Evolutionary conservation across 2,888 invertebrate species (phyloP), one percentile per base, ranked within the genome.

Genomic region (Proisotoma minuta): DNA sequence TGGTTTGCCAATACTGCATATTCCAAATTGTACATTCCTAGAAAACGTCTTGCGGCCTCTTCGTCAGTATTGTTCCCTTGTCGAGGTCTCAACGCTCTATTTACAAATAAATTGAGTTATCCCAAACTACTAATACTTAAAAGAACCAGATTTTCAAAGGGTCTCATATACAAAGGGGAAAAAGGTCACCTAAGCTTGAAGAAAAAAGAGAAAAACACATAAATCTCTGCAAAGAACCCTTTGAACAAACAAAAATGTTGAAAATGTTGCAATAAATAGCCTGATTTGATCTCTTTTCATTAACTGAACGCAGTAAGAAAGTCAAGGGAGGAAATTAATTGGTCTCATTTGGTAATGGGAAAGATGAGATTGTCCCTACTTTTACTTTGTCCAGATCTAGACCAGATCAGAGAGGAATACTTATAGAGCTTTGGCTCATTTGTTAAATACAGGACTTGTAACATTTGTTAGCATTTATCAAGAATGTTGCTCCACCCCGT

Each of bases 1-100:
- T 80, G 78, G 75, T 87, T 85, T 65, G 80, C 81, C 74, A 84
- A 81, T 53, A 78, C 73, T 0, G 83, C 84, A n/a, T 82, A 63
- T 23, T 71, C 63, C 2, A 43, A 52, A 34, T 75, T 73, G 62
- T 74, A 74, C 15, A 59, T 39, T 1, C 52, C 53, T 27, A 76
- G 69, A 59, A 73, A 74, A 22, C 34, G 60, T 4, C 61, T 64
- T 1, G 75, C 75, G 47, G 66, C 68, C 10, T 62, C 61, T 54
- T 74, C 74, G 50, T 71, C 66, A 8, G 57, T 56, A 57, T 69
- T 68, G 18, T 60, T 57, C 34, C 52, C 60, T 18, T 51, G 43
- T 43, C 43, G 15, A n/a, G n/a, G n/a, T n/a, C n/a, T n/a, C n/a
- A n/a, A n/a, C n/a, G n/a, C n/a, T n/a, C n/a, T n/a, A n/a, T n/a